A percentile compares a stretch with the other conserved stretches of the same genome.
Conservation (phyloP, 2,888 invertebrate genomes). For the Watsonalla binaria region DNA sequence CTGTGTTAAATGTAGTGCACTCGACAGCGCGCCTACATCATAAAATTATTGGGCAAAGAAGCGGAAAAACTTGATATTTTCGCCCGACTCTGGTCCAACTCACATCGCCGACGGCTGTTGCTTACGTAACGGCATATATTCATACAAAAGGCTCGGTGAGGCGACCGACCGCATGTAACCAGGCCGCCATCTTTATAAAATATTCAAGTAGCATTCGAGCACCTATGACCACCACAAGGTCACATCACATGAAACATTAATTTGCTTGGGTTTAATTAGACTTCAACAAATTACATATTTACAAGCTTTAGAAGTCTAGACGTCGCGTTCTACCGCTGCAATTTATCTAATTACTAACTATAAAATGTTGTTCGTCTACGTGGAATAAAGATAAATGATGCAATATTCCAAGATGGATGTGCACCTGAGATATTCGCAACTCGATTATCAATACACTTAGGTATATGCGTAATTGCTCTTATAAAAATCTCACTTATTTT, state of each 20-base stretch:
- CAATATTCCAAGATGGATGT: too few relatives aligned
- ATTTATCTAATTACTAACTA: too few relatives aligned
- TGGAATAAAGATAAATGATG: too few relatives aligned
- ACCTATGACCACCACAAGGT: neutral
- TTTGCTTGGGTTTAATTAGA: neutral
- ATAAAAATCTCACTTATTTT: too few relatives aligned
- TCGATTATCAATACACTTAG: too few relatives aligned
- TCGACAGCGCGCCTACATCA: neutral
- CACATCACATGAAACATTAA: neutral
- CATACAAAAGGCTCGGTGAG: neutral
- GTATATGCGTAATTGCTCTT: too few relatives aligned
- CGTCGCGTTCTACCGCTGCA: too few relatives aligned
- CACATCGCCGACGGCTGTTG: neutral
- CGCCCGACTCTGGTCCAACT: neutral
- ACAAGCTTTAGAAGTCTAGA: too few relatives aligned
- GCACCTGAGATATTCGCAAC: too few relatives aligned
- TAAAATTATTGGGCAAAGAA: neutral
- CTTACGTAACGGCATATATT: neutral
- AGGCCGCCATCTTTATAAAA: neutral
- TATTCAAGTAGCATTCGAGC: conserved; percentile 1
- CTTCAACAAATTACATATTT: neutral
- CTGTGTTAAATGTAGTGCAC: neutral
- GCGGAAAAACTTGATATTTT: neutral
- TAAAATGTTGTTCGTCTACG: too few relatives aligned
- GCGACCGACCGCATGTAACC: neutral